These are phyloP conservation scores for Acrobasis consociella DNA, from an alignment of 2,888 invertebrate genomes.

Conservation along the genomic window DNA sequence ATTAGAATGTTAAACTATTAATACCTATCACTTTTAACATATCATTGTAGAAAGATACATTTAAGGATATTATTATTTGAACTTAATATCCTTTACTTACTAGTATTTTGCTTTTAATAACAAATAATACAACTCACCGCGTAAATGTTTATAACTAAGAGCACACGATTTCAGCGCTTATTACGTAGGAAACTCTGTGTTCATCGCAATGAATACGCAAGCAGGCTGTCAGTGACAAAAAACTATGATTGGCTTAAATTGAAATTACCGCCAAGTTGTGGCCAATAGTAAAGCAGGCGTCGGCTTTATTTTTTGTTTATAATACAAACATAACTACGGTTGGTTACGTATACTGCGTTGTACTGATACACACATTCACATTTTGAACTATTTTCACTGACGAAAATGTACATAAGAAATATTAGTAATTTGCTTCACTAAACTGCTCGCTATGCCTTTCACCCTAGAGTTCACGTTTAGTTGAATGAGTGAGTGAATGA, in stretches of 20 bases:
- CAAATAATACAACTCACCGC: conserved; percentile 71
- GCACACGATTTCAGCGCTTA: conserved; percentile 82
- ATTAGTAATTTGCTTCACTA: conserved; percentile 30
- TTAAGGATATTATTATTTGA: conserved; percentile 21
- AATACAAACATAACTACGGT: conserved; percentile 59
- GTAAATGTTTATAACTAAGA: conserved; percentile 67
- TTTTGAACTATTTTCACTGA: conserved; percentile 53
- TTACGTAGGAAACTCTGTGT: conserved; percentile 79
- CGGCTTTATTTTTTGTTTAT: conserved; percentile 81
- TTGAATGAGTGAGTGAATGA: conserved; percentile 47
- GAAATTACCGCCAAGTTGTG: conserved; percentile 66
- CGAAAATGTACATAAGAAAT: conserved; percentile 26
- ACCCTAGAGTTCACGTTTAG: conserved; percentile 33
- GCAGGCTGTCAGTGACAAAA: conserved; percentile 58
- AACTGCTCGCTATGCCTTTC: conserved; percentile 40
- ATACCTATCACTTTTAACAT: conserved; percentile 49
- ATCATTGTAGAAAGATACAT: conserved; percentile 32
- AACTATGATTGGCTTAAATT: conserved; percentile 68
- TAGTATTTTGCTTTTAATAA: conserved; percentile 38
- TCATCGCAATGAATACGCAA: conserved; percentile 69
- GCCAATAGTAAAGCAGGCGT: conserved; percentile 62
- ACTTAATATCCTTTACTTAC: conserved; percentile 25
- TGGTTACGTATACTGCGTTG: conserved; percentile 39
- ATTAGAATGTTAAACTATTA: conserved; percentile 75
- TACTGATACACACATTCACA: conserved; percentile 63